Percentiles rank a stretch among this genome's conserved stretches.
Evolutionary conservation across 2,888 invertebrate species (phyloP).

Genomic region (Tholera decimalis): DNA sequence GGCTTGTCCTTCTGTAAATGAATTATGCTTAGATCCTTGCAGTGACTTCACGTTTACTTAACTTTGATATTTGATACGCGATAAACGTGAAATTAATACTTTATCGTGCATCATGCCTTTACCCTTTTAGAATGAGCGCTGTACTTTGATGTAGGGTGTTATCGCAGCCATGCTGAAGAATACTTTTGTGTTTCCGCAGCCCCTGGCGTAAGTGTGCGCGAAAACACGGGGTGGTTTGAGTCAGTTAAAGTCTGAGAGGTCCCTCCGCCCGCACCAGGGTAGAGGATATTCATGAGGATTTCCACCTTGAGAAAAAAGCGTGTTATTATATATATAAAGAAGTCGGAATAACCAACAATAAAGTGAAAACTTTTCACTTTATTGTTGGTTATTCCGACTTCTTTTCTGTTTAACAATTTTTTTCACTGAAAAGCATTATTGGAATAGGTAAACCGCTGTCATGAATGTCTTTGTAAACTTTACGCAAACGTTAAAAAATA

Average conservation of each 20-base stretch:
- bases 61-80: constrained; percentile 26
- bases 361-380: no score
- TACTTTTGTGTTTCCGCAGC: no score
- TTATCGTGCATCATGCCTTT: constrained; percentile 20
- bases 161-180: no score
- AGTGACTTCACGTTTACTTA: constrained; percentile 39
- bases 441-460: not conserved
- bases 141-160: not conserved
- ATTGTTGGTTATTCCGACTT: not conserved
- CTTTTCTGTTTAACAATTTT: no score
- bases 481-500: not conserved
- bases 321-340: no score
- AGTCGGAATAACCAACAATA: not conserved
- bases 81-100: constrained; percentile 20
- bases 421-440: not conserved
- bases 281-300: no score
- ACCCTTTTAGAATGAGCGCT: not conserved
- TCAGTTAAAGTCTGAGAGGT: no score
- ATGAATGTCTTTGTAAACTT: not conserved
- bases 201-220: no score
- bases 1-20: constrained; percentile 33
- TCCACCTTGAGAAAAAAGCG: no score
- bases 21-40: constrained; percentile 10
- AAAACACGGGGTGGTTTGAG: no score
- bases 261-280: no score